phyloP scores from a whole-genome alignment of 2,113 vertebrate genomes.

The Xenotilapia leptura region DNA sequence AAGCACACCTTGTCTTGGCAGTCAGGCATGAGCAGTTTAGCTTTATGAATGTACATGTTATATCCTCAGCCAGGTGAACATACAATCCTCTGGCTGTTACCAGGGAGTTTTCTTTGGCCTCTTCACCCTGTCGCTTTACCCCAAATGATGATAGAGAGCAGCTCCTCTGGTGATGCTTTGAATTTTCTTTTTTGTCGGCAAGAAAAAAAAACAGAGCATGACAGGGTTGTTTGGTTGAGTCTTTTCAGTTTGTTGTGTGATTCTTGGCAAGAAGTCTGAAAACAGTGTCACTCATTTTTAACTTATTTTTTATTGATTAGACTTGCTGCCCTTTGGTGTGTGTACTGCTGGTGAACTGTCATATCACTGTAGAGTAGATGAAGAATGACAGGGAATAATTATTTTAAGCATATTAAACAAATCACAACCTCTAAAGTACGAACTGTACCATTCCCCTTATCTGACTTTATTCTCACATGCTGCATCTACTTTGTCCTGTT shows the following conservation, averaged over 20 bases:
- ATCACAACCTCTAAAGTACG: background rate
- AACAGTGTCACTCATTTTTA: slow-evolving; percentile 13
- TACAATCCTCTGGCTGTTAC: slow-evolving; percentile 43
- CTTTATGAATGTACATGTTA: slow-evolving; percentile 48
- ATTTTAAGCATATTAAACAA: background rate
- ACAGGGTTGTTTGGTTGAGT: background rate
- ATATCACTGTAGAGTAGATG: background rate
- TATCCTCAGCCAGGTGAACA: slow-evolving; percentile 23
- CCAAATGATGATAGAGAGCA: slow-evolving; percentile 29
- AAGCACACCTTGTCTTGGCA: slow-evolving; percentile 27
- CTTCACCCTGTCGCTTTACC: background rate
- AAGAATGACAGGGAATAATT: background rate
- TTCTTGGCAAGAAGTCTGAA: slow-evolving; percentile 7
- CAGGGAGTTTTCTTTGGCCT: slow-evolving; percentile 38
- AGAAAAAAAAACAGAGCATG: background rate
- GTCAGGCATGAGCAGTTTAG: background rate
- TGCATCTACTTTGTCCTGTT: background rate
- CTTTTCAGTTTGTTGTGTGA: background rate
- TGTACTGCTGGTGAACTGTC: background rate
- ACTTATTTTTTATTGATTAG: background rate
- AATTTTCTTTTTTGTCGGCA: slow-evolving; percentile 10
- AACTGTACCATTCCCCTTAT: background rate
- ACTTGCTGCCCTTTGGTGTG: background rate
- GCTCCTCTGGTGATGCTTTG: slow-evolving; percentile 5
- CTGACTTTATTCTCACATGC: background rate